Conservation (phyloP, 2,113 vertebrate species). For the Rhabdornis inornatus region DNA sequence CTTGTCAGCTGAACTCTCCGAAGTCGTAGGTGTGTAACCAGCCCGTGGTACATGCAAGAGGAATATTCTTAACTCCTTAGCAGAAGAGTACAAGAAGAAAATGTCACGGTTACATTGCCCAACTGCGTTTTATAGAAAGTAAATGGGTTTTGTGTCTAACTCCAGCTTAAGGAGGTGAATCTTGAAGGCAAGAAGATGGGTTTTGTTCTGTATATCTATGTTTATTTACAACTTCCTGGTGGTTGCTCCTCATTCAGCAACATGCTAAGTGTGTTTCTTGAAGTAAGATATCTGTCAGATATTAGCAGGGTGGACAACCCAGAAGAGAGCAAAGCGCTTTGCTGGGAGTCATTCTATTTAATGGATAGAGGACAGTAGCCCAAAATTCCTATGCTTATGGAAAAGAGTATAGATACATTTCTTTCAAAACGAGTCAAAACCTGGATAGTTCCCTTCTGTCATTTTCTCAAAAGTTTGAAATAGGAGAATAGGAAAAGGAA, state of each 20-base stretch:
- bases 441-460: neutral
- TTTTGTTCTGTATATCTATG: neutral
- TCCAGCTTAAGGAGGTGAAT: neutral
- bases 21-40: neutral
- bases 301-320: neutral
- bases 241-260: neutral
- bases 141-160: neutral
- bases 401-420: neutral
- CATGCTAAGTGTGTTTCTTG: neutral
- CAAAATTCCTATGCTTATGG: neutral
- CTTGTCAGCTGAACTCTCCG: neutral
- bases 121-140: rapidly evolving
- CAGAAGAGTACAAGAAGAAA: neutral
- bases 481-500: neutral
- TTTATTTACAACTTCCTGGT: neutral
- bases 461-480: neutral
- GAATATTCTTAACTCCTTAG: neutral
- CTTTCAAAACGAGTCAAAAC: neutral
- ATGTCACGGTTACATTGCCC: rapidly evolving
- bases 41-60: neutral
- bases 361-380: neutral
- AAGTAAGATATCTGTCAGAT: neutral
- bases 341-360: neutral
- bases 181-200: neutral
- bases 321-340: neutral